Percentiles rank a stretch among this genome's conserved stretches.
These are phyloP conservation scores for Scophthalmus maximus DNA, from an alignment of 2,113 vertebrate genomes.

Conservation along the genomic window DNA sequence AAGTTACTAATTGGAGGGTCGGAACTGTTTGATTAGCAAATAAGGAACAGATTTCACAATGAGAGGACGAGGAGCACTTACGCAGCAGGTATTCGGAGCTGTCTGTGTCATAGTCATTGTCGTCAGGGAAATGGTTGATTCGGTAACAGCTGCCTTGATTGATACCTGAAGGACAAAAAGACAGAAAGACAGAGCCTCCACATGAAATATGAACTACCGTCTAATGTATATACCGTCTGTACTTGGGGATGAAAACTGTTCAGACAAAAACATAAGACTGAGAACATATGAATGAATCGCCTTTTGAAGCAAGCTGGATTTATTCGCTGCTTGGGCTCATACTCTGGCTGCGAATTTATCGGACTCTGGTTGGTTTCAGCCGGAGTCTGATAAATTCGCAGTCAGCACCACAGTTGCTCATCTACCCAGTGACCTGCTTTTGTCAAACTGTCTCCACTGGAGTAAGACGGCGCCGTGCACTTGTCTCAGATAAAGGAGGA, in stretches of 20 bases:
- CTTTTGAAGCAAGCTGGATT: conserved; percentile 1
- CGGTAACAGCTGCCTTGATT: conserved; percentile 96
- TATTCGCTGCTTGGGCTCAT: background rate
- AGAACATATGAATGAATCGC: too few relatives aligned
- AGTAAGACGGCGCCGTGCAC: conserved; percentile 1
- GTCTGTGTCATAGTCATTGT: conserved; percentile 98
- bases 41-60: too few relatives aligned
- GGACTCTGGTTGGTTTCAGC: background rate
- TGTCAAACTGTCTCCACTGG: conserved; percentile 12
- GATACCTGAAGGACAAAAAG: conserved; percentile 83
- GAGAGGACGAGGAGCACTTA: too few relatives aligned
- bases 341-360: conserved; percentile 12
- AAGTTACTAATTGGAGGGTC: too few relatives aligned
- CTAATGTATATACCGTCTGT: background rate
- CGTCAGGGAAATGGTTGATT: conserved; percentile 99
- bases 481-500: conserved; percentile 22
- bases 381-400: too few relatives aligned
- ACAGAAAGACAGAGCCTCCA: conserved; percentile 6
- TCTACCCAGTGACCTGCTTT: background rate
- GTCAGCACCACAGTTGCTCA: background rate
- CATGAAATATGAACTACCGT: background rate
- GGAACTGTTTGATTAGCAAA: too few relatives aligned
- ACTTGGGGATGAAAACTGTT: background rate
- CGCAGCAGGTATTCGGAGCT: conserved; percentile 98
- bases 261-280: too few relatives aligned